Percentiles rank a stretch among this genome's conserved stretches.
These are phyloP conservation scores for Cecidostiba fungosa DNA, from an alignment of 2,888 invertebrate genomes.

Conservation along the genomic window DNA sequence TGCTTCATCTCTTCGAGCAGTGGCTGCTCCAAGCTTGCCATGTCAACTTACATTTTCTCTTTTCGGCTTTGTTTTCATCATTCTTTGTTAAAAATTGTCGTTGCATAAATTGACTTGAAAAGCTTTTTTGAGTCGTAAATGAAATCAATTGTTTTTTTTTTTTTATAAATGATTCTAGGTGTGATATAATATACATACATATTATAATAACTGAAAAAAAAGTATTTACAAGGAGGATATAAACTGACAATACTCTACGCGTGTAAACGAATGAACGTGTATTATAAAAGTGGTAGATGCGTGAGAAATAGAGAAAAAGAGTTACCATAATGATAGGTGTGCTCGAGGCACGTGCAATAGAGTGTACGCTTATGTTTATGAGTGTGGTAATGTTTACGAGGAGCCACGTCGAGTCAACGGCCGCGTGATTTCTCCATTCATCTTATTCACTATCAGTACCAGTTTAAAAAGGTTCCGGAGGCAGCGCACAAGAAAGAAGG, in stretches of 20 bases:
- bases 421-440: conserved; percentile 69
- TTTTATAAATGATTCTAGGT: no score
- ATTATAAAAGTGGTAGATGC: not conserved
- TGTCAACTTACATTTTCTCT: not conserved
- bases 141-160: no score
- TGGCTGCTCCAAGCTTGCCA: not conserved
- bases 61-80: not conserved
- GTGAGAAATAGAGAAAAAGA: not conserved
- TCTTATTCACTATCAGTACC: conserved; percentile 62
- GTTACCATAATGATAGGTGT: conserved; percentile 9
- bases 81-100: not conserved
- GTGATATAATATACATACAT: no score
- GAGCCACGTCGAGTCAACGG: conserved; percentile 66
- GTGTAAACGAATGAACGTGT: not conserved
- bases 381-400: conserved; percentile 61
- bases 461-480: conserved; percentile 54
- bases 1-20: conserved; percentile 13
- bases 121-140: no score
- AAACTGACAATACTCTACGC: not conserved
- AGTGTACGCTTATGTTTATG: conserved; percentile 52
- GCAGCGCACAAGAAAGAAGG: not conserved
- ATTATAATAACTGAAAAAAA: no score
- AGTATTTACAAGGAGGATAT: not conserved
- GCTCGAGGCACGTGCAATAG: conserved; percentile 48
- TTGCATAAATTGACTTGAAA: not conserved